Evolutionary conservation across 2,888 invertebrate species (phyloP).

Genomic region (Dione vanillae): DNA sequence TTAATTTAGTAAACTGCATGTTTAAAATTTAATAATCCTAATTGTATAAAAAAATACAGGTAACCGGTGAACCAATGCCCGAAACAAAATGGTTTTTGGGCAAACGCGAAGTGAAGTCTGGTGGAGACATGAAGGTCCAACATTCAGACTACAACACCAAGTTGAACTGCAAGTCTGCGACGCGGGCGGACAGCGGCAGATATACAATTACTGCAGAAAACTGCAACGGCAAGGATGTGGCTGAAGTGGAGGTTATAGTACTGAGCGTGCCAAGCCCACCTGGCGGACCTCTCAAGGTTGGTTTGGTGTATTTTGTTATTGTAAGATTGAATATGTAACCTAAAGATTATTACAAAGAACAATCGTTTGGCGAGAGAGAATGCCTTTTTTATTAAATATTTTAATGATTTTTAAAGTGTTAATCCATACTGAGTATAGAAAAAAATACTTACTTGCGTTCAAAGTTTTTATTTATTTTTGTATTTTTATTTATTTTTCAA

Average conservation of each 20-base stretch:
- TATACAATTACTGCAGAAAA: conserved; percentile 97
- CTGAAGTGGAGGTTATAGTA: conserved; percentile 95
- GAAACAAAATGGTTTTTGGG: conserved; percentile 95
- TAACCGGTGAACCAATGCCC: conserved; percentile 96
- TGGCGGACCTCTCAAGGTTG: conserved; percentile 94
- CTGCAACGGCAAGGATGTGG: conserved; percentile 96
- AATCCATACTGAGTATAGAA: no score
- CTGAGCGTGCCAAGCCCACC: conserved; percentile 95
- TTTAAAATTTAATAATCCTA: no score
- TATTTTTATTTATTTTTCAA: no score
- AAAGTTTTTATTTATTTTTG: no score
- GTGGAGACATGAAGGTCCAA: conserved; percentile 90
- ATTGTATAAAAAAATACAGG: conserved; percentile 54
- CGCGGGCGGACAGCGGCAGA: conserved; percentile 93
- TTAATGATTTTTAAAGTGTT: no score
- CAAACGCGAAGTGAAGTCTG: conserved; percentile 90
- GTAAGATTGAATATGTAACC: background rate
- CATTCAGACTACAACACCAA: conserved; percentile 94
- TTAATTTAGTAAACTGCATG: no score
- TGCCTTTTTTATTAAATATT: no score
- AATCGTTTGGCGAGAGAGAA: no score
- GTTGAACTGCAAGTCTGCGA: conserved; percentile 90
- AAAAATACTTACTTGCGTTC: no score
- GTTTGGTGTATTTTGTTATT: conserved; percentile 7
- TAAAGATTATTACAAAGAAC: no score